Conservation (phyloP, 2,113 vertebrate species). For the Uropsilus gracilis region DNA sequence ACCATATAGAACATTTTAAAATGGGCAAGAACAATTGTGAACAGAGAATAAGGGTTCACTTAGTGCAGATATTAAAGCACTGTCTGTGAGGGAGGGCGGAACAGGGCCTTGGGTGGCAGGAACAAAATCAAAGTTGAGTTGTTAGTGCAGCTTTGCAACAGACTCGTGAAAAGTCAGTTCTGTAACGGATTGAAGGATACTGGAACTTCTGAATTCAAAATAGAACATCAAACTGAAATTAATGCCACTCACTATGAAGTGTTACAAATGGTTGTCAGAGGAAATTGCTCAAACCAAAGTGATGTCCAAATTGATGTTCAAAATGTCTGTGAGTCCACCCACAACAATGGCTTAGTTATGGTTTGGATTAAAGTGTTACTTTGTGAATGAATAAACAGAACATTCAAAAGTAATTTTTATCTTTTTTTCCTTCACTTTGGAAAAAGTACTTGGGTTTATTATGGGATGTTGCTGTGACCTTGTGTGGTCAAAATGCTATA, state of each 20-base stretch:
- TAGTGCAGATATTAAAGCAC: neutral
- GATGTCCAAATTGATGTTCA: constrained; percentile 14
- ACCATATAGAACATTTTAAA: neutral
- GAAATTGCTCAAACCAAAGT: constrained; percentile 18
- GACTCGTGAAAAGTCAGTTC: neutral
- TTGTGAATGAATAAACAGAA: constrained; percentile 8
- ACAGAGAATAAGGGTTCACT: neutral
- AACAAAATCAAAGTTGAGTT: neutral
- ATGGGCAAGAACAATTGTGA: neutral
- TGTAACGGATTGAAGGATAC: neutral
- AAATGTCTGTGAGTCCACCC: neutral
- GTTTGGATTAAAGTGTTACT: neutral
- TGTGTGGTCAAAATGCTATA: neutral
- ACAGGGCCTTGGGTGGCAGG: neutral
- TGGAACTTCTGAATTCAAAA: constrained; percentile 32
- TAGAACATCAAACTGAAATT: neutral
- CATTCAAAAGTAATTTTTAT: neutral
- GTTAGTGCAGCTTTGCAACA: neutral
- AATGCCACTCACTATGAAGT: neutral
- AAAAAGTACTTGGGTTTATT: neutral
- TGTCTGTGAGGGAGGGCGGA: neutral
- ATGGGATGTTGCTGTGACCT: neutral
- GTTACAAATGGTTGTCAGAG: neutral
- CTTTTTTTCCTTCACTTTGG: neutral
- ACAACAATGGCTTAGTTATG: neutral